Evolutionary conservation across 92 coral and sea anemone genomes (phyloP).

Genomic region (Siderastrea radians): DNA sequence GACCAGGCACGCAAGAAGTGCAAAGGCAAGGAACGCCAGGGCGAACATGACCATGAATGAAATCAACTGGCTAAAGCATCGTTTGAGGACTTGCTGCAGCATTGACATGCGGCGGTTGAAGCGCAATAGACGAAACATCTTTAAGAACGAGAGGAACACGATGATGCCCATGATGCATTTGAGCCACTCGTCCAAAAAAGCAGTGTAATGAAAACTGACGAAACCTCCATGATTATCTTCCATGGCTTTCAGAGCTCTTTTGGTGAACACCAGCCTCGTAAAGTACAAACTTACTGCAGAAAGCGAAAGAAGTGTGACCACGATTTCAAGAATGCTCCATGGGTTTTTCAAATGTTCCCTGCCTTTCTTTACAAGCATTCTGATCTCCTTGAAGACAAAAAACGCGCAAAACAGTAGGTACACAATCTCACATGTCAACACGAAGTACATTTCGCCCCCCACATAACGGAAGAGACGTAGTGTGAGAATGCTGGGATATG

Average conservation of each 20-base stretch:
- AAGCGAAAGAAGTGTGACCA: conserved; percentile 79
- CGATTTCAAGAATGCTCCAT: conserved; percentile 88
- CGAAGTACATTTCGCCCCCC: conserved; percentile 92
- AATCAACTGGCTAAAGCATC: conserved; percentile 61
- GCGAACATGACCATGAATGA: conserved; percentile 82
- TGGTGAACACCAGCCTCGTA: conserved; percentile 78
- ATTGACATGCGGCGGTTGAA: conserved; percentile 92
- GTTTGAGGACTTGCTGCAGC: conserved; percentile 77
- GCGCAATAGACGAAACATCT: conserved; percentile 83
- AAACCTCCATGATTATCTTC: conserved; percentile 56
- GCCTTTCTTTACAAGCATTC: conserved; percentile 66
- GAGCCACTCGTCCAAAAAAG: conserved; percentile 85
- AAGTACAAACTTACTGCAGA: conserved; percentile 83
- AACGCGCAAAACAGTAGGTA: conserved; percentile 76
- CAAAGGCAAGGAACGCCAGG: conserved; percentile 85
- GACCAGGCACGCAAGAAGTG: conserved; percentile 83
- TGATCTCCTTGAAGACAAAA: conserved; percentile 85
- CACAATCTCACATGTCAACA: conserved; percentile 79
- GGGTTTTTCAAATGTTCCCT: conserved; percentile 70
- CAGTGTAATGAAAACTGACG: conserved; percentile 89
- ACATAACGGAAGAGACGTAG: conserved; percentile 91
- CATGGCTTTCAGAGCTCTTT: conserved; percentile 65
- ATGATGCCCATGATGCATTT: conserved; percentile 81
- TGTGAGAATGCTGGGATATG: conserved; percentile 90
- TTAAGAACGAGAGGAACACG: conserved; percentile 92